These are phyloP conservation scores for Diarsia brunnea DNA, from an alignment of 2,888 invertebrate species.

Conservation along the genomic window DNA sequence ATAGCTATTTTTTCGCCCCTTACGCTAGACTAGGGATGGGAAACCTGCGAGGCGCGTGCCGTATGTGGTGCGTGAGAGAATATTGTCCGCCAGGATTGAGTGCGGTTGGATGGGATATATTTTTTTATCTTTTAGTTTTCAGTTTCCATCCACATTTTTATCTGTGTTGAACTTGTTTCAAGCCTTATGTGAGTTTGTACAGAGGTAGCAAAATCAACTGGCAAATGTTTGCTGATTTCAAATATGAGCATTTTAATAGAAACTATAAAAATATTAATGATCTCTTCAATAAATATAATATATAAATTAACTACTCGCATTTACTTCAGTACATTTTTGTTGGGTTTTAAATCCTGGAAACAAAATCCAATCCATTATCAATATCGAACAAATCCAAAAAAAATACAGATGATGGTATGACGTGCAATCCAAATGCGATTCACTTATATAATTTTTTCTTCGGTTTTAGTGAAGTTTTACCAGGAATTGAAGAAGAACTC, in stretches of 20 bases:
- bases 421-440: not conserved
- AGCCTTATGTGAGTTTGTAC: not conserved
- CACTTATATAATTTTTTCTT: not conserved
- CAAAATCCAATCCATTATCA: not conserved
- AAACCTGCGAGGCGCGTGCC: slow-evolving; percentile 10
- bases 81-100: slow-evolving; percentile 25
- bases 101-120: not conserved
- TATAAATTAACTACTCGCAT: too few species aligned
- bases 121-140: slow-evolving; percentile 15
- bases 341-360: not conserved
- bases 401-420: not conserved
- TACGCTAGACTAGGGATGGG: slow-evolving; percentile 1
- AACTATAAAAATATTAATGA: not conserved
- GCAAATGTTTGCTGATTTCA: not conserved
- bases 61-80: slow-evolving; percentile 26
- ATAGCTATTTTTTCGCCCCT: slow-evolving; percentile 7
- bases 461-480: not conserved
- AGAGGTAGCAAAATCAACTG: not conserved
- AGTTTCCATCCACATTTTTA: not conserved
- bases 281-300: not conserved
- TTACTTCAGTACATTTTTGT: not conserved
- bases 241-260: not conserved
- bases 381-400: not conserved
- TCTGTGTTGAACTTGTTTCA: not conserved
- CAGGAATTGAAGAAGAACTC: not conserved